Conservation (phyloP, 2,888 invertebrate species). For the Ornithoptera priamus region DNA sequence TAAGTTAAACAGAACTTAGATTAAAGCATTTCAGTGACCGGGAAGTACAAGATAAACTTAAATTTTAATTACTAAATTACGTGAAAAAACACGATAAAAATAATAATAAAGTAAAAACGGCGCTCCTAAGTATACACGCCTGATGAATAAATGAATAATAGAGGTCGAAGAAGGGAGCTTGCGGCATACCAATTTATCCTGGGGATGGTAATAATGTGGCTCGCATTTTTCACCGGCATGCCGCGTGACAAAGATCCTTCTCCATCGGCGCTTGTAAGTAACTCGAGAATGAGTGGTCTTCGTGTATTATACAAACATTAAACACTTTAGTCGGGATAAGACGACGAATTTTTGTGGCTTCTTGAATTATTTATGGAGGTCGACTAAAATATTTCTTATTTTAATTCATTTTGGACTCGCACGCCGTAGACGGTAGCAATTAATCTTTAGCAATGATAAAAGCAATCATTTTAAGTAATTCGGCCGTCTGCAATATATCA, state of each 20-base stretch:
- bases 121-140: slow-evolving; percentile 55
- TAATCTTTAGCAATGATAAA: background rate
- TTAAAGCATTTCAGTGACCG: no score
- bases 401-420: slow-evolving; percentile 3
- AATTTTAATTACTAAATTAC: slow-evolving; percentile 40
- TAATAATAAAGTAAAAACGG: slow-evolving; percentile 41
- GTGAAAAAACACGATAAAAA: slow-evolving; percentile 45
- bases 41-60: slow-evolving; percentile 1
- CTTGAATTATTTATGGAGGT: slow-evolving; percentile 24
- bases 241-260: slow-evolving; percentile 56
- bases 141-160: slow-evolving; percentile 78
- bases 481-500: background rate
- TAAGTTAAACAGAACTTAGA: no score
- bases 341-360: slow-evolving; percentile 23
- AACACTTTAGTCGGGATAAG: slow-evolving; percentile 31
- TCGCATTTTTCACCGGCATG: slow-evolving; percentile 68
- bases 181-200: slow-evolving; percentile 73
- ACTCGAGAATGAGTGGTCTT: slow-evolving; percentile 41
- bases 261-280: slow-evolving; percentile 45
- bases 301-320: slow-evolving; percentile 31
- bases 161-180: slow-evolving; percentile 62
- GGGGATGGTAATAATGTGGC: slow-evolving; percentile 70
- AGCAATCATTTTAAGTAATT: background rate
- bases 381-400: slow-evolving; percentile 2
- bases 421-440: background rate